A percentile compares a stretch with the other conserved stretches of the same genome.
These are phyloP conservation scores for Manis crassicaudata DNA, from an alignment of 2,797 vertebrate genomes.

Conservation along the genomic window DNA sequence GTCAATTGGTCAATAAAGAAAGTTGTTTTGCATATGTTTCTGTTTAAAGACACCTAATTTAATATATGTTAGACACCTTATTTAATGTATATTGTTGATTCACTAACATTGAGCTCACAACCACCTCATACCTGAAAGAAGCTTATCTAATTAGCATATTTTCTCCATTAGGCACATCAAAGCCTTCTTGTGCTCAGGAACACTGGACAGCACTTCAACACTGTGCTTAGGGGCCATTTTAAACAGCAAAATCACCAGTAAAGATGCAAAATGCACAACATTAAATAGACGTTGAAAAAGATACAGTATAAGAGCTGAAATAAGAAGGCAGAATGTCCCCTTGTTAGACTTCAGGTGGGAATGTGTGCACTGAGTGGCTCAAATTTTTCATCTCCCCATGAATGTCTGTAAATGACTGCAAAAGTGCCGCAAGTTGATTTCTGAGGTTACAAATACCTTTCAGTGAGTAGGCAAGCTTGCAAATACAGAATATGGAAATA, in stretches of 20 bases:
- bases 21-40: conserved; percentile 10
- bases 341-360: neutral
- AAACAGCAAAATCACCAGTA: neutral
- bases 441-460: conserved; percentile 10
- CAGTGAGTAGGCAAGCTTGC: neutral
- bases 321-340: neutral
- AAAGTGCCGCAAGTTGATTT: neutral
- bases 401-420: neutral
- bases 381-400: neutral
- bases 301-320: neutral
- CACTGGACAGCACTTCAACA: neutral
- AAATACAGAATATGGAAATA: neutral
- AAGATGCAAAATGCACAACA: neutral
- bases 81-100: neutral
- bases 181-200: neutral
- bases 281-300: neutral
- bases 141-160: neutral
- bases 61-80: neutral
- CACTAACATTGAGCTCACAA: conserved; percentile 1
- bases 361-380: neutral
- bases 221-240: neutral
- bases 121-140: neutral
- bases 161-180: neutral
- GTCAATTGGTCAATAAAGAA: neutral
- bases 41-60: conserved; percentile 5